Conservation (phyloP, 2,113 vertebrate species). For the Pluvianellus socialis region DNA sequence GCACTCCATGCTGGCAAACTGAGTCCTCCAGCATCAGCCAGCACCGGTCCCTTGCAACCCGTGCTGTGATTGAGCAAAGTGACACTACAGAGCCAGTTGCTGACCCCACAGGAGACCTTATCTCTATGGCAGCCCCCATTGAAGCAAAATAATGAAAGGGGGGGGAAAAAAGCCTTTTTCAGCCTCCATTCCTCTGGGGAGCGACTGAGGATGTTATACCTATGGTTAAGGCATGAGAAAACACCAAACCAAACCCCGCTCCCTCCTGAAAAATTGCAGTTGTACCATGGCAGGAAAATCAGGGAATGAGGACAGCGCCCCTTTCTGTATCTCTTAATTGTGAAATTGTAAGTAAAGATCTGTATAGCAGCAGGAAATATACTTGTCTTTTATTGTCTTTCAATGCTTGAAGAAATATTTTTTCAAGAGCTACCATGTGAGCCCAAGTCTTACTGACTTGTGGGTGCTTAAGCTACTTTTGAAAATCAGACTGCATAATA, state of each 20-base stretch:
- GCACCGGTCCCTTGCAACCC: background rate
- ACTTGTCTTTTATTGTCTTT: background rate
- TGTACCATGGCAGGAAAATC: background rate
- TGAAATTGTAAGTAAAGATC: background rate
- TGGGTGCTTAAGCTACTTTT: background rate
- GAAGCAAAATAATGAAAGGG: background rate
- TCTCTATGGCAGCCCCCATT: background rate
- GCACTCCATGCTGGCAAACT: accelerated
- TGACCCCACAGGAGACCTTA: background rate
- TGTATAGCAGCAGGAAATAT: background rate
- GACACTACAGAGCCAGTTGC: accelerated
- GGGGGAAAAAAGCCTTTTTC: accelerated
- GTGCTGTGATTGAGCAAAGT: background rate
- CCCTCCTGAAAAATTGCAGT: background rate
- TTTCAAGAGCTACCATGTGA: background rate
- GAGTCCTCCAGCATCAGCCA: background rate
- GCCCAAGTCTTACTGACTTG: background rate
- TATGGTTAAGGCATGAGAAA: background rate
- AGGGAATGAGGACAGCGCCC: background rate
- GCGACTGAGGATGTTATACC: background rate
- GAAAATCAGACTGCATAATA: background rate
- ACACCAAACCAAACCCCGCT: background rate
- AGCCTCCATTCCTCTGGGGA: background rate
- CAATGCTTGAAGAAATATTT: background rate
- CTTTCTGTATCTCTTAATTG: background rate